phyloP scores from a whole-genome alignment of 2,797 vertebrate species.

The Austrolebias charrua region DNA sequence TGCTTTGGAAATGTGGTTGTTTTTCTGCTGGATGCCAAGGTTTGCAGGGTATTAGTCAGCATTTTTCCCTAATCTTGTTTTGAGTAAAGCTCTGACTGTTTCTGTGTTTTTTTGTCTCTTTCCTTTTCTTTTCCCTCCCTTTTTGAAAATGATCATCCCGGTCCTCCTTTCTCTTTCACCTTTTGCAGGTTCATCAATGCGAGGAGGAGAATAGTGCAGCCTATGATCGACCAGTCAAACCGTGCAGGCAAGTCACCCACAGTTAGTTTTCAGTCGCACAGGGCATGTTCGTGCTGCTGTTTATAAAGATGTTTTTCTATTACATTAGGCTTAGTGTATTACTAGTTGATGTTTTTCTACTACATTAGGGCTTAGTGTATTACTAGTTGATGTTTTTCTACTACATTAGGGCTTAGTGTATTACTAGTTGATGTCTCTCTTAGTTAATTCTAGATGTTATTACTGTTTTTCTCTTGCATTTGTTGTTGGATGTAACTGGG shows the following conservation, averaged over 20 bases:
- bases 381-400: too few relatives aligned
- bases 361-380: too few relatives aligned
- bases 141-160: neutral
- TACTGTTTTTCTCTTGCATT: too few relatives aligned
- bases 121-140: neutral
- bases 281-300: too few relatives aligned
- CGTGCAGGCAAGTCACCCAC: constrained; percentile 96
- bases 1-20: constrained; percentile 51
- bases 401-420: too few relatives aligned
- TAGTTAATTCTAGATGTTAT: too few relatives aligned
- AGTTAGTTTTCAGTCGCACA: constrained; percentile 85
- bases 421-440: too few relatives aligned
- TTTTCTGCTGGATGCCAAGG: constrained; percentile 52
- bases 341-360: too few relatives aligned
- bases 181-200: constrained; percentile 97
- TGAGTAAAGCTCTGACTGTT: constrained; percentile 46
- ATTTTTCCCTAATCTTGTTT: constrained; percentile 47
- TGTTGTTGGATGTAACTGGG: too few relatives aligned
- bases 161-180: constrained; percentile 10
- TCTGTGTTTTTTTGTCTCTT: constrained; percentile 32
- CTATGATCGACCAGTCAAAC: constrained; percentile 99
- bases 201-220: constrained; percentile 99
- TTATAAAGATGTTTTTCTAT: too few relatives aligned
- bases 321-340: too few relatives aligned
- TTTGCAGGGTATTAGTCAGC: constrained; percentile 51